Conservation (phyloP, 1,140 invertebrate genomes). For the Drosophila pseudoobscura region DNA sequence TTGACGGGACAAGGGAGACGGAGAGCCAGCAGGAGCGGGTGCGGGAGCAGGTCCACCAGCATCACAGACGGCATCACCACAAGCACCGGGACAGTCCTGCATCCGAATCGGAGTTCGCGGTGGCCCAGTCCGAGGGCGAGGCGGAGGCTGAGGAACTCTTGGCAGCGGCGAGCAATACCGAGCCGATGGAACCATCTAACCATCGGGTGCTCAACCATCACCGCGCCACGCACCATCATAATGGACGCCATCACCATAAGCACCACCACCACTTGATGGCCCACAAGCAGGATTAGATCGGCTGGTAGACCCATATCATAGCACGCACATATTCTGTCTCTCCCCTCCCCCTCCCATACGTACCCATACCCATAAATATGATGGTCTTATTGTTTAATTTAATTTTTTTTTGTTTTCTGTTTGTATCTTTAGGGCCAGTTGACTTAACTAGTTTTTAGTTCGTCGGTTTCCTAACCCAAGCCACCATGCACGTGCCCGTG, state of each 20-base stretch:
- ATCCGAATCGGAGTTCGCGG: slow-evolving; percentile 2
- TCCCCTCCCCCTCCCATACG: slow-evolving; percentile 1
- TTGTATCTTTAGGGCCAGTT: slow-evolving; percentile 68
- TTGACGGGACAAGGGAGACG: slow-evolving; percentile 58
- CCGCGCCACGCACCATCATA: slow-evolving; percentile 12
- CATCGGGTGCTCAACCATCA: slow-evolving; percentile 45
- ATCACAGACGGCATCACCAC: slow-evolving; percentile 58
- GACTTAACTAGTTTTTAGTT: slow-evolving; percentile 78
- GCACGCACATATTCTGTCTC: not conserved
- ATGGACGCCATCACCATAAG: slow-evolving; percentile 51
- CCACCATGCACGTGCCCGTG: not conserved
- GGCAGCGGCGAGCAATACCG: slow-evolving; percentile 38
- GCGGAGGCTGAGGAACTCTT: slow-evolving; percentile 25
- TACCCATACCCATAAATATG: not conserved
- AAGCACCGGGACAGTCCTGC: slow-evolving; percentile 11
- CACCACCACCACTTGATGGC: slow-evolving; percentile 42
- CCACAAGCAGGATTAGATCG: slow-evolving; percentile 52
- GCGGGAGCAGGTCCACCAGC: slow-evolving; percentile 22
- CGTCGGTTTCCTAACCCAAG: slow-evolving; percentile 18
- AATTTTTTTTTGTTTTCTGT: slow-evolving; percentile 47
- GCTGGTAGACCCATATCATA: not conserved
- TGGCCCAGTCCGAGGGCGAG: slow-evolving; percentile 10
- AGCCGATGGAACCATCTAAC: slow-evolving; percentile 38
- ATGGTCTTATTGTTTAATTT: slow-evolving; percentile 28
- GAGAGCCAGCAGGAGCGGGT: slow-evolving; percentile 26